Conservation (phyloP, 2,888 invertebrate genomes). For the Apocheima hispidaria region DNA sequence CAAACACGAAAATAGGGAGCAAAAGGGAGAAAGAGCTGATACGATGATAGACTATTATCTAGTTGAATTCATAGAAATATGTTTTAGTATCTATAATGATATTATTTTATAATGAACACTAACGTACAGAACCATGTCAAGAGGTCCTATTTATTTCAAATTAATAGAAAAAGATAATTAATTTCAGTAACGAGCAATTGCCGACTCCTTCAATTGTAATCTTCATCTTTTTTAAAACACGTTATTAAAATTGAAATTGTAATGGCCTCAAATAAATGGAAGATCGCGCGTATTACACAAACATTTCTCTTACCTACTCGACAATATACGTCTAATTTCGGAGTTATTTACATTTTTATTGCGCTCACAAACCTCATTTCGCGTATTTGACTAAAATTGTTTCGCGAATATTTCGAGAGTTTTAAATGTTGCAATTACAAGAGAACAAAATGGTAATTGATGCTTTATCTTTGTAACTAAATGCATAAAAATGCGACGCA, state of each 20-base stretch:
- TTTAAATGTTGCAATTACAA: constrained; percentile 38
- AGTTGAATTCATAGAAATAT: too few relatives aligned
- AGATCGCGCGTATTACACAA: constrained; percentile 54
- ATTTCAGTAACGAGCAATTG: constrained; percentile 50
- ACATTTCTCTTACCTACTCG: constrained; percentile 54
- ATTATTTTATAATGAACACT: too few relatives aligned
- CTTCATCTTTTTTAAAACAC: constrained; percentile 54
- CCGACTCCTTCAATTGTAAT: constrained; percentile 51
- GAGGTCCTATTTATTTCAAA: background rate
- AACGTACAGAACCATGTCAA: background rate
- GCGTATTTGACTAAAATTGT: constrained; percentile 46
- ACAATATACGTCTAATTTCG: constrained; percentile 52
- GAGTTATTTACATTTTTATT: constrained; percentile 50
- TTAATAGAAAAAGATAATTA: constrained; percentile 42
- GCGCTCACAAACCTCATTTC: constrained; percentile 49
- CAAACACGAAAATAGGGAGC: too few relatives aligned
- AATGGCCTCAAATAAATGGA: constrained; percentile 64
- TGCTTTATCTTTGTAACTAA: constrained; percentile 29
- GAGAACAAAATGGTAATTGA: constrained; percentile 33
- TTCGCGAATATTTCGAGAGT: constrained; percentile 45
- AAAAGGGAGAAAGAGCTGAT: too few relatives aligned
- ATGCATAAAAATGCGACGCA: constrained; percentile 18
- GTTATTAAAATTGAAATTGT: constrained; percentile 60
- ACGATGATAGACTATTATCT: too few relatives aligned
- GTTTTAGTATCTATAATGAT: too few relatives aligned